Evolutionary conservation across 2,113 vertebrate species (phyloP).

Genomic region (Rhinolophus sinicus): DNA sequence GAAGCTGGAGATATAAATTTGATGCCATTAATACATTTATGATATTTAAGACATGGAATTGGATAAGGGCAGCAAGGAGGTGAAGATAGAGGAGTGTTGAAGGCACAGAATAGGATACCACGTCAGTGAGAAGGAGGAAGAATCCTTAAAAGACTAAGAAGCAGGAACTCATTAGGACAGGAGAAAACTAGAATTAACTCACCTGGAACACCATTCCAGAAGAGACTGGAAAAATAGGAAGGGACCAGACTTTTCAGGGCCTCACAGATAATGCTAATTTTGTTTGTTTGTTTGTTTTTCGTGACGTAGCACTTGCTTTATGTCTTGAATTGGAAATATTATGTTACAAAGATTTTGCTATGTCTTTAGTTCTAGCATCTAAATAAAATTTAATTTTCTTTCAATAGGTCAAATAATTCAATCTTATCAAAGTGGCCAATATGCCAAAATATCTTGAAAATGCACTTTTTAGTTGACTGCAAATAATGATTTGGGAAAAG

Average conservation of each 20-base stretch:
- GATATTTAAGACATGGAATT: not conserved
- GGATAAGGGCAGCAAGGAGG: not conserved
- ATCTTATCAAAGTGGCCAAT: not conserved
- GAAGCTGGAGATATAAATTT: not conserved
- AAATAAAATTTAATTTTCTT: conserved; percentile 25
- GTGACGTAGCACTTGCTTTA: not conserved
- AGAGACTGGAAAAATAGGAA: not conserved
- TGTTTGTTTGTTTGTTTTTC: too few species aligned
- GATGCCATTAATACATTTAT: not conserved
- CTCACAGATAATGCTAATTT: not conserved
- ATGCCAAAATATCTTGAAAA: conserved; percentile 41
- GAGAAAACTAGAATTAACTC: not conserved
- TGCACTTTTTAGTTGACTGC: not conserved
- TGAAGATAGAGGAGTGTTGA: not conserved
- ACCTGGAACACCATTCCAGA: not conserved
- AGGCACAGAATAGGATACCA: not conserved
- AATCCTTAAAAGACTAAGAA: not conserved
- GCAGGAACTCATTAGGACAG: not conserved
- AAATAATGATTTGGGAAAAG: conserved; percentile 12
- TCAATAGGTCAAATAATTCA: conserved; percentile 40
- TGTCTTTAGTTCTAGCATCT: not conserved
- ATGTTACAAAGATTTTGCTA: not conserved
- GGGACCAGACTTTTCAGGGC: not conserved
- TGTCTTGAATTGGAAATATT: not conserved
- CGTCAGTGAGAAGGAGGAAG: not conserved